Percentiles rank a stretch among this genome's conserved stretches.
Conservation (phyloP, 2,888 invertebrate genomes). For the Shargacucullia verbasci region DNA sequence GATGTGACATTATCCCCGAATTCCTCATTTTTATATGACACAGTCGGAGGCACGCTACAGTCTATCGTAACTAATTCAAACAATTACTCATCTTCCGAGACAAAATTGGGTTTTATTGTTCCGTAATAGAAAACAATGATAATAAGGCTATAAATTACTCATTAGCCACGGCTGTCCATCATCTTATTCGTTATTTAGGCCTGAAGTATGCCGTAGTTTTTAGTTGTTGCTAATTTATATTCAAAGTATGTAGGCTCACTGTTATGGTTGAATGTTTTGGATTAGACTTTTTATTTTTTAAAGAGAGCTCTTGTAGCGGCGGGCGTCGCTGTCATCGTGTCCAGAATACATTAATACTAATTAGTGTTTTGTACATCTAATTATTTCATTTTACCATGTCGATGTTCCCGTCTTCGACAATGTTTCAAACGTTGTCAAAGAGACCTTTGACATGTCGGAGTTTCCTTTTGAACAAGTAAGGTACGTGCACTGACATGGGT, state of each 20-base stretch:
- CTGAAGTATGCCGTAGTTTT: slow-evolving; percentile 62
- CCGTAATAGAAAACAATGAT: slow-evolving; percentile 78
- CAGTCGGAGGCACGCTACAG: slow-evolving; percentile 50
- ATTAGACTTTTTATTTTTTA: slow-evolving; percentile 66
- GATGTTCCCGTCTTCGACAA: slow-evolving; percentile 46
- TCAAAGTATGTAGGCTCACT: slow-evolving; percentile 75
- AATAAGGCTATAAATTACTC: slow-evolving; percentile 75
- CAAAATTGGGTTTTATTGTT: slow-evolving; percentile 74
- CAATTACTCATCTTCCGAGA: slow-evolving; percentile 67
- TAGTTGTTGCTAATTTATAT: slow-evolving; percentile 79
- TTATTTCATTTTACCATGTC: slow-evolving; percentile 64
- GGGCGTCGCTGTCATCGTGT: slow-evolving; percentile 72
- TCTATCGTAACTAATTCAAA: slow-evolving; percentile 67
- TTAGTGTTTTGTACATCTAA: slow-evolving; percentile 71
- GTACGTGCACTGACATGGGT: slow-evolving; percentile 1
- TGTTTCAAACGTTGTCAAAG: slow-evolving; percentile 41
- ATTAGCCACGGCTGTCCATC: slow-evolving; percentile 78
- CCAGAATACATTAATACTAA: slow-evolving; percentile 82
- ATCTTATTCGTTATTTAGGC: slow-evolving; percentile 64
- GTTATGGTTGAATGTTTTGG: slow-evolving; percentile 71
- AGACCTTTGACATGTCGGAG: slow-evolving; percentile 34
- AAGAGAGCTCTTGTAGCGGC: slow-evolving; percentile 66
- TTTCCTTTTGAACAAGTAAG: slow-evolving; percentile 56
- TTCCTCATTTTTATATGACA: slow-evolving; percentile 41
- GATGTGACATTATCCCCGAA: slow-evolving; percentile 43